Evolutionary conservation across 2,113 vertebrate species (phyloP).

Genomic region (Zapornia atra): DNA sequence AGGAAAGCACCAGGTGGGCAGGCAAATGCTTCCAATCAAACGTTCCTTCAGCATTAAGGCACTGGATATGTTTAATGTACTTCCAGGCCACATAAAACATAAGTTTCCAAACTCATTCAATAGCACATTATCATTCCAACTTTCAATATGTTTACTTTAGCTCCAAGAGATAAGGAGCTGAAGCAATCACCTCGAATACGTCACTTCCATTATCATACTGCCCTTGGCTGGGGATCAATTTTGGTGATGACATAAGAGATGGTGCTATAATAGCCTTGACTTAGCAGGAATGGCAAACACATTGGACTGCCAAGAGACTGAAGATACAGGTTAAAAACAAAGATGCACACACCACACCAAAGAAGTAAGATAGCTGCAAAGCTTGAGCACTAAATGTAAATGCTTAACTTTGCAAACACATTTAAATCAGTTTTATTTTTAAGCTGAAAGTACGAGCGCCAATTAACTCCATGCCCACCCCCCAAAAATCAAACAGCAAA

Average conservation of each 20-base stretch:
- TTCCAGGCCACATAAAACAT: background rate
- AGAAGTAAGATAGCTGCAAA: background rate
- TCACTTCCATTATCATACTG: background rate
- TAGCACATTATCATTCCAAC: background rate
- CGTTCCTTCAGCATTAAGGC: background rate
- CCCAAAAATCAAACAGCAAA: background rate
- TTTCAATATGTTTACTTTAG: slow-evolving; percentile 26
- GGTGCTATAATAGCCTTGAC: background rate
- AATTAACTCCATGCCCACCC: background rate
- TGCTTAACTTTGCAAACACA: background rate
- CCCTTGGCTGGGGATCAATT: background rate
- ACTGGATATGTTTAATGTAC: background rate
- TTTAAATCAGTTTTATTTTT: background rate
- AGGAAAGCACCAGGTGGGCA: background rate
- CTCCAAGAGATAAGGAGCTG: background rate
- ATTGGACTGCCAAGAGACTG: background rate
- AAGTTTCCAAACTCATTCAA: background rate
- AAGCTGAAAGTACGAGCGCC: background rate
- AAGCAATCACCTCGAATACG: background rate
- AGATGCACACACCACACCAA: background rate
- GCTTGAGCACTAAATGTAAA: background rate
- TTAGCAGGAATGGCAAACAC: background rate
- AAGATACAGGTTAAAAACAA: background rate
- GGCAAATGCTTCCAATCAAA: background rate
- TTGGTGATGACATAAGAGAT: background rate